phyloP scores from a whole-genome alignment of 2,888 invertebrate species.

The Xestia xanthographa region DNA sequence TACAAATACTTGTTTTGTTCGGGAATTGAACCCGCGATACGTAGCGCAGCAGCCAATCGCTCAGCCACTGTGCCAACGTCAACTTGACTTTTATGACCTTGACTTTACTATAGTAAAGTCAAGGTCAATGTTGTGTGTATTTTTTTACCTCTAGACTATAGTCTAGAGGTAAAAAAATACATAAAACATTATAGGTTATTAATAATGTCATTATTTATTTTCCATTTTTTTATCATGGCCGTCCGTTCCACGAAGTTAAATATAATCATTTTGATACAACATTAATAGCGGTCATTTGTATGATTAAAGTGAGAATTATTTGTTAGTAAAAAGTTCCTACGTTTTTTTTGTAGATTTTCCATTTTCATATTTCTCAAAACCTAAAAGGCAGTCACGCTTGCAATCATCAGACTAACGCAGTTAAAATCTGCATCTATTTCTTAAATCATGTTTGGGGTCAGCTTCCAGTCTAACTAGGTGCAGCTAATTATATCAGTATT shows the following conservation, averaged over 20 bases:
- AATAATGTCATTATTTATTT: background rate
- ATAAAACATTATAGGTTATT: background rate
- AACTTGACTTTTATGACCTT: background rate
- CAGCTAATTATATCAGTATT: no score
- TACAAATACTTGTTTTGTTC: background rate
- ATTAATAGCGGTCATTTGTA: background rate
- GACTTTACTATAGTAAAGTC: no score
- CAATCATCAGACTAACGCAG: no score
- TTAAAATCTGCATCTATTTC: no score
- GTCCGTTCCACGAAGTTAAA: background rate
- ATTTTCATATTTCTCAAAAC: background rate
- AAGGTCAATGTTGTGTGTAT: no score
- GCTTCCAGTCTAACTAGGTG: no score
- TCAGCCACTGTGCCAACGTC: background rate
- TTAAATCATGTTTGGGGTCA: no score
- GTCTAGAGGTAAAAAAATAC: background rate
- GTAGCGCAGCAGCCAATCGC: background rate
- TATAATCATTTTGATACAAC: constrained; percentile 2
- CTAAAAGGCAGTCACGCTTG: no score
- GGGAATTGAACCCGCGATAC: background rate
- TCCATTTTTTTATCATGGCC: background rate
- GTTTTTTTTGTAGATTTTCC: background rate
- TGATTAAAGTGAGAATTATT: background rate
- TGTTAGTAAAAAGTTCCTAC: background rate
- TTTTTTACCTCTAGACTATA: background rate